A percentile compares a stretch with the other conserved stretches of the same genome.
Evolutionary conservation across 37 sponge, comb jelly and placozoan genomes (phyloP).

Genomic region (Petrosia ficiformis): DNA sequence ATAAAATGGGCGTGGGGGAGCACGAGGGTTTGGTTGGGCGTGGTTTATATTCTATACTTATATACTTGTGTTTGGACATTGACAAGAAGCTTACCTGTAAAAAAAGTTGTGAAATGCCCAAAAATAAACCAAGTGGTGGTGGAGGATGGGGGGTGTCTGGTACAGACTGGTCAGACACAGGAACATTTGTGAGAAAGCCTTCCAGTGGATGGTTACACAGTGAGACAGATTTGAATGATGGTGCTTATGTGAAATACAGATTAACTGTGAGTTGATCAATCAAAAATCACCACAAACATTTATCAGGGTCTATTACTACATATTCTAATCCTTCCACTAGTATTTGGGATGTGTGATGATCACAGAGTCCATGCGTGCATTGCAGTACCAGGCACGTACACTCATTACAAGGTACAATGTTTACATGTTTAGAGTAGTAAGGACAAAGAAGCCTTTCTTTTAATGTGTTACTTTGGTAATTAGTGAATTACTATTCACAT

Average conservation of each 20-base stretch:
- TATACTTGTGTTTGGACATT: too few species aligned
- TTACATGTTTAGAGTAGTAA: not conserved
- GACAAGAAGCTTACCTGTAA: too few species aligned
- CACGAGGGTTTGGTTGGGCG: too few species aligned
- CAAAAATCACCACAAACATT: not conserved
- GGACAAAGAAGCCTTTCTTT: too few species aligned
- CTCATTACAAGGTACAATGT: slow-evolving; percentile 59
- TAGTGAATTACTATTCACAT: too few species aligned
- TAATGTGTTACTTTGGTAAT: too few species aligned
- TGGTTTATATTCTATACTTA: too few species aligned
- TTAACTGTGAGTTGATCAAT: slow-evolving; percentile 32
- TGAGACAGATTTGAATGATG: slow-evolving; percentile 54
- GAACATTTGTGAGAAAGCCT: slow-evolving; percentile 79
- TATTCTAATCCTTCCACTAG: slow-evolving; percentile 27
- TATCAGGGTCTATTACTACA: not conserved
- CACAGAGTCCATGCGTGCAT: slow-evolving; percentile 67
- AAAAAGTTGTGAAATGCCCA: too few species aligned
- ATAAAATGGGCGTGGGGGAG: too few species aligned
- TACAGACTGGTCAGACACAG: slow-evolving; percentile 62
- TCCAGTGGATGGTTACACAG: slow-evolving; percentile 77
- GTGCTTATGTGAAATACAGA: slow-evolving; percentile 51
- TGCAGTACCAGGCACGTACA: slow-evolving; percentile 56
- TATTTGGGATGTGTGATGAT: slow-evolving; percentile 68
- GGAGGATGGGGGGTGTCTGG: not conserved
- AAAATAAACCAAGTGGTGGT: not conserved